Evolutionary conservation across 2,113 vertebrate species (phyloP).

Genomic region (Leiothrix lutea): DNA sequence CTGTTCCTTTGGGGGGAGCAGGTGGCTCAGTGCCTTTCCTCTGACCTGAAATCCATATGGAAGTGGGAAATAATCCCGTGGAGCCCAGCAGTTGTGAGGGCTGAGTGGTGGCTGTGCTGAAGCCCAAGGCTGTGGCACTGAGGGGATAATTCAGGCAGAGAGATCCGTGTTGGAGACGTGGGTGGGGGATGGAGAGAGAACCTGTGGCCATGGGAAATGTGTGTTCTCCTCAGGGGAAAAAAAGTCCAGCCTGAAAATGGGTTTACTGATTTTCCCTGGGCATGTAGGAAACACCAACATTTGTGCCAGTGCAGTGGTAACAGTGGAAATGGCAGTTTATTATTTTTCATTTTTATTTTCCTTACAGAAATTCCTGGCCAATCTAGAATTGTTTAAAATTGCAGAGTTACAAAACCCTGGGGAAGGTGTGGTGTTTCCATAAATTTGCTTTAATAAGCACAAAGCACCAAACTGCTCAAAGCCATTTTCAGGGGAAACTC

Average conservation of each 20-base stretch:
- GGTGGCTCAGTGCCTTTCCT: background rate
- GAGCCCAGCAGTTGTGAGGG: background rate
- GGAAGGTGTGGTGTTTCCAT: background rate
- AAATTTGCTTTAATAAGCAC: background rate
- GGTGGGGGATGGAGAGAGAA: background rate
- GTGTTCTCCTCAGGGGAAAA: background rate
- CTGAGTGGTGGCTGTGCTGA: background rate
- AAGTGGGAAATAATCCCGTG: background rate
- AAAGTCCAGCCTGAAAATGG: background rate
- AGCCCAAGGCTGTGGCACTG: background rate
- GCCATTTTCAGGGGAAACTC: background rate
- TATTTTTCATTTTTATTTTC: background rate
- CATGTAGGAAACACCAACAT: accelerated
- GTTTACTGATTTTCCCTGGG: background rate
- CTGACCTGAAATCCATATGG: background rate
- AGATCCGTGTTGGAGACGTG: background rate
- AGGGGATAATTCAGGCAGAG: background rate
- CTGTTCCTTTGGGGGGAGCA: background rate
- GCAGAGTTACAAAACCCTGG: background rate
- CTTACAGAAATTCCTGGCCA: background rate
- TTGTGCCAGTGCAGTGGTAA: background rate
- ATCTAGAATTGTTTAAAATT: background rate
- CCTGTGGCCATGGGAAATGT: background rate
- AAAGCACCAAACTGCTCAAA: background rate
- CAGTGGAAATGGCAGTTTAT: background rate